Conservation (phyloP, 2,113 vertebrate genomes). For the Cyphomyrus discorhynchus region DNA sequence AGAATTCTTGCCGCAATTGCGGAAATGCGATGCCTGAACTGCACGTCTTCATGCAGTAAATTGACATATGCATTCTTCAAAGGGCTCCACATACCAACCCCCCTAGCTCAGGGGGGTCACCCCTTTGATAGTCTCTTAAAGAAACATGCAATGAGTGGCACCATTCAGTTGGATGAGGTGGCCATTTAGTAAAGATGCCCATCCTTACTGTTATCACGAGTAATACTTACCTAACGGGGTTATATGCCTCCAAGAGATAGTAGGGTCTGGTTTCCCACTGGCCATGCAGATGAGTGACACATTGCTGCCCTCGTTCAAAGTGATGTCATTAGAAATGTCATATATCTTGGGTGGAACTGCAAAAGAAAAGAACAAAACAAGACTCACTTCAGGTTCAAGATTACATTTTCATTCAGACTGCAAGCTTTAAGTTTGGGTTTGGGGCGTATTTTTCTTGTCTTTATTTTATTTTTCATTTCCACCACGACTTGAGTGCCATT, state of each 20-base stretch:
- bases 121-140: slow-evolving; percentile 59
- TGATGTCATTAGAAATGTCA: slow-evolving; percentile 81
- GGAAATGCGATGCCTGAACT: neutral
- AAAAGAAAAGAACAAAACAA: slow-evolving; percentile 33
- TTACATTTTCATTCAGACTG: neutral
- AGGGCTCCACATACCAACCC: slow-evolving; percentile 42
- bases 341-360: slow-evolving; percentile 95
- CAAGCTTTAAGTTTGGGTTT: neutral
- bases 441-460: neutral
- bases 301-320: slow-evolving; percentile 92
- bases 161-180: slow-evolving; percentile 45
- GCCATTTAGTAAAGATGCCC: slow-evolving; percentile 57
- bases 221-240: slow-evolving; percentile 81
- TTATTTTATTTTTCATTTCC: neutral
- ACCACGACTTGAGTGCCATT: neutral
- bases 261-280: slow-evolving; percentile 90
- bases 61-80: slow-evolving; percentile 52
- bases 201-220: slow-evolving; percentile 56
- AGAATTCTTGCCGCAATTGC: slow-evolving; percentile 45
- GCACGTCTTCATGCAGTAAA: neutral
- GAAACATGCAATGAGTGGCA: slow-evolving; percentile 46
- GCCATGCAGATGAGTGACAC: slow-evolving; percentile 89
- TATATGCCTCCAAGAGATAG: slow-evolving; percentile 95
- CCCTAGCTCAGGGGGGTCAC: slow-evolving; percentile 53
- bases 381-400: neutral